Conservation (phyloP, 2,888 invertebrate species). For the Congeria kusceri region DNA sequence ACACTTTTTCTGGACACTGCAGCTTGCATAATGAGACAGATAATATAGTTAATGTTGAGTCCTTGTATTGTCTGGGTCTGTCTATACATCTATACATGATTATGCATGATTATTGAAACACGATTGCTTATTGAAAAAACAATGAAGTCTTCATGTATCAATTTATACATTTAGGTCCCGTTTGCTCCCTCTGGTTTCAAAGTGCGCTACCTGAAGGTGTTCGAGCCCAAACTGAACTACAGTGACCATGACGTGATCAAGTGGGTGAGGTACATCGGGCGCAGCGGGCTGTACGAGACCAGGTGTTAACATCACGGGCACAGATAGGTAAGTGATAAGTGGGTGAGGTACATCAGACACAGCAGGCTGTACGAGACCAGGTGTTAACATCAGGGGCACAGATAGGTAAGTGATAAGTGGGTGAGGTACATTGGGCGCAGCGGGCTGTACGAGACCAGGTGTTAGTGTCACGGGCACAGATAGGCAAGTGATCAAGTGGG, state of each 20-base stretch:
- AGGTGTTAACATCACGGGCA: conserved; percentile 90
- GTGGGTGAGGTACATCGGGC: conserved; percentile 99
- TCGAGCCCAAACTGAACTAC: conserved; percentile 99
- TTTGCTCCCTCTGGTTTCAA: conserved; percentile 99
- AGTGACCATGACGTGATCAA: conserved; percentile 99
- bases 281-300: conserved; percentile 99
- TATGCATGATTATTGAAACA: too few relatives aligned
- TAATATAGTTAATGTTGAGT: too few relatives aligned
- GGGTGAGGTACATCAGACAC: conserved; percentile 99
- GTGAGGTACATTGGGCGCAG: conserved; percentile 99
- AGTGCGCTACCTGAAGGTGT: conserved; percentile 99
- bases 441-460: conserved; percentile 99
- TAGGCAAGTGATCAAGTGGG: conserved; percentile 99
- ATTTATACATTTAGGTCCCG: conserved; percentile 90
- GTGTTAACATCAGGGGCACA: conserved; percentile 88
- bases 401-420: conserved; percentile 88
- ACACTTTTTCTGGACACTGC: too few relatives aligned
- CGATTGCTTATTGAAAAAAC: too few relatives aligned
- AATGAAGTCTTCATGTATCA: too few relatives aligned
- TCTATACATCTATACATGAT: too few relatives aligned
- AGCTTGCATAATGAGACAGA: too few relatives aligned
- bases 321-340: conserved; percentile 83
- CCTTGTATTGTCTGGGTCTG: too few relatives aligned
- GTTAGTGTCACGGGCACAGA: conserved; percentile 89
- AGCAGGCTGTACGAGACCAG: conserved; percentile 99